A percentile compares a stretch with the other conserved stretches of the same genome.
Conservation (phyloP, 2,888 invertebrate genomes). For the Stegophylla sp. region DNA sequence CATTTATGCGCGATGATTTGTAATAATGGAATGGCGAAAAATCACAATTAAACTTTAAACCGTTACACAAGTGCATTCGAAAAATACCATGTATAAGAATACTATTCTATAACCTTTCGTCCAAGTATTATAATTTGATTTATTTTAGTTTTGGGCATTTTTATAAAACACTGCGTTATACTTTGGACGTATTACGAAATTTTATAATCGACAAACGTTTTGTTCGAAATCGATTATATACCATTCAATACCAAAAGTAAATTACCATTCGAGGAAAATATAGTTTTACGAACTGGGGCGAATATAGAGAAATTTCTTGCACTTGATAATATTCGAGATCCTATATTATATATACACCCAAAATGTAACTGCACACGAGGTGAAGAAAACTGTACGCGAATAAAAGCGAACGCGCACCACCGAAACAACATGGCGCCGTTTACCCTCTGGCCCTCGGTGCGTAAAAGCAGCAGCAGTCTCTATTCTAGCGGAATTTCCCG, state of each 20-base stretch:
- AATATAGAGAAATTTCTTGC: not conserved
- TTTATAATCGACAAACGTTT: too few species aligned
- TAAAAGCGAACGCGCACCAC: constrained; percentile 35
- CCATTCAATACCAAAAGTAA: too few species aligned
- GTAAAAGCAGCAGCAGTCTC: constrained; percentile 24
- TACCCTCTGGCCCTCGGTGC: not conserved
- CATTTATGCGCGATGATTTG: constrained; percentile 39
- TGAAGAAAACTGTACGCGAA: constrained; percentile 13
- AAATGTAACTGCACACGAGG: not conserved
- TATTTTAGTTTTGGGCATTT: too few species aligned
- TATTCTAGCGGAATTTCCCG: constrained; percentile 42
- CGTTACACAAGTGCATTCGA: too few species aligned
- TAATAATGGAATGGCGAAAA: not conserved
- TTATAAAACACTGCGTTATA: too few species aligned
- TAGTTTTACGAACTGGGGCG: not conserved
- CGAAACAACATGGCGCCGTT: constrained; percentile 54
- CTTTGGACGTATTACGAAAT: too few species aligned
- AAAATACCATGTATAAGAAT: too few species aligned
- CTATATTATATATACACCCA: not conserved
- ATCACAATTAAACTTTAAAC: too few species aligned
- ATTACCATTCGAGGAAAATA: not conserved
- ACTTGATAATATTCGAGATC: not conserved
- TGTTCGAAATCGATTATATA: too few species aligned
- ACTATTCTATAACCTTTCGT: too few species aligned
- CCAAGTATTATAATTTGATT: too few species aligned